These are phyloP conservation scores for Ianthella basta DNA, from an alignment of 37 sponge, comb jelly and placozoan genomes.

Conservation along the genomic window DNA sequence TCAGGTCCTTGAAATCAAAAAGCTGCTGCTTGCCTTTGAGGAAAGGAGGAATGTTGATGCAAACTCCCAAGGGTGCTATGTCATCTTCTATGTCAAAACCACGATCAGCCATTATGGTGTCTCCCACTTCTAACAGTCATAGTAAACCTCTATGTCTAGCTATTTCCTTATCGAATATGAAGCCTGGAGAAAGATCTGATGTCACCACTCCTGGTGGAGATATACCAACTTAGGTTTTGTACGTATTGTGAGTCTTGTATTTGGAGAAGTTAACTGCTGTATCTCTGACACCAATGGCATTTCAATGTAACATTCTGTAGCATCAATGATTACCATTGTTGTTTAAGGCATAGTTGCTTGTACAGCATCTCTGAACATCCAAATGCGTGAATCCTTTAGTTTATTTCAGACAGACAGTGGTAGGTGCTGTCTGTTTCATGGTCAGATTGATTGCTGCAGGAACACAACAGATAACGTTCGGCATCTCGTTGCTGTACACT, in stretches of 20 bases:
- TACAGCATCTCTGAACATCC: background rate
- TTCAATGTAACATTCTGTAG: background rate
- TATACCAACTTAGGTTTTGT: background rate
- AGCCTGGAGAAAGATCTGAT: background rate
- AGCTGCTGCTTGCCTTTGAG: slow-evolving; percentile 2
- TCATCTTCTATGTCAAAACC: slow-evolving; percentile 9
- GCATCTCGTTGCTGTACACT: no score
- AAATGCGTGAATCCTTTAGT: background rate
- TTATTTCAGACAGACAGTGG: no score
- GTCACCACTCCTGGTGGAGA: slow-evolving; percentile 2
- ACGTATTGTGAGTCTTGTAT: background rate
- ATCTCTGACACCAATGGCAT: background rate
- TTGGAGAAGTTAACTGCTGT: background rate
- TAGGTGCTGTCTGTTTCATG: no score
- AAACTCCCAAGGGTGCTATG: background rate
- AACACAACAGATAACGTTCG: no score
- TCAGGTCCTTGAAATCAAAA: background rate
- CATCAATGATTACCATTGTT: background rate
- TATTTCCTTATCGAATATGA: background rate
- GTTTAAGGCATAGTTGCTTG: background rate
- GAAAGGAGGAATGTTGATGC: background rate
- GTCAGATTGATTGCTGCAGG: no score
- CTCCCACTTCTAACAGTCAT: background rate
- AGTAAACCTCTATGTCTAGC: background rate
- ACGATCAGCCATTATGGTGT: background rate